These are phyloP conservation scores for Busseola fusca DNA, from an alignment of 2,888 invertebrate genomes.

Conservation along the genomic window DNA sequence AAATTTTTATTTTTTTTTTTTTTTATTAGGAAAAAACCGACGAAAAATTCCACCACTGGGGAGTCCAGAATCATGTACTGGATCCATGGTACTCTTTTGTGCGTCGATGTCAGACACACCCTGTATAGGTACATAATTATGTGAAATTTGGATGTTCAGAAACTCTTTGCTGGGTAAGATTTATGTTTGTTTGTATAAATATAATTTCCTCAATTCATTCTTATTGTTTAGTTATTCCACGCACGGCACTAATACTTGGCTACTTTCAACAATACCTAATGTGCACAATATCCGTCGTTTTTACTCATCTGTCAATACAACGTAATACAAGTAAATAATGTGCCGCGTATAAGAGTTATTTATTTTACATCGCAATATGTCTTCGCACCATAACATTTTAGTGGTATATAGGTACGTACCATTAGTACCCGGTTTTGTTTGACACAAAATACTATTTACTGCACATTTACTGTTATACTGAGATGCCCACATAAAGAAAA, in stretches of 20 bases:
- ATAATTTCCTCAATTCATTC: conserved; percentile 21
- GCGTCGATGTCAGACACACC: no score
- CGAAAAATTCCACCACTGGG: no score
- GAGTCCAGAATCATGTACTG: no score
- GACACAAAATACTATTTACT: background rate
- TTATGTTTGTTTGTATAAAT: conserved; percentile 11
- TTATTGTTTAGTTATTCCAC: conserved; percentile 23
- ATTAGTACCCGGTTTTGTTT: background rate
- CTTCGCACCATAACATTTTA: background rate
- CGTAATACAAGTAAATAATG: conserved; percentile 9
- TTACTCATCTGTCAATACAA: conserved; percentile 6
- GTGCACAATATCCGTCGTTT: background rate
- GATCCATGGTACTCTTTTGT: no score
- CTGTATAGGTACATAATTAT: no score
- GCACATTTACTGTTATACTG: background rate
- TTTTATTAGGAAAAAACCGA: no score
- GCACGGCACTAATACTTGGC: conserved; percentile 23
- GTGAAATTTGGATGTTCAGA: background rate
- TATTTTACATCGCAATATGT: conserved; percentile 1
- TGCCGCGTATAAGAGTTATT: background rate
- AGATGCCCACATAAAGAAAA: background rate
- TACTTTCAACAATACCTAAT: conserved; percentile 19
- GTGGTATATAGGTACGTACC: background rate
- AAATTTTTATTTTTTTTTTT: no score
- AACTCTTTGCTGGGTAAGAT: background rate